Evolutionary conservation across 2,888 invertebrate genomes (phyloP).

Genomic region (Escarpia spicata): DNA sequence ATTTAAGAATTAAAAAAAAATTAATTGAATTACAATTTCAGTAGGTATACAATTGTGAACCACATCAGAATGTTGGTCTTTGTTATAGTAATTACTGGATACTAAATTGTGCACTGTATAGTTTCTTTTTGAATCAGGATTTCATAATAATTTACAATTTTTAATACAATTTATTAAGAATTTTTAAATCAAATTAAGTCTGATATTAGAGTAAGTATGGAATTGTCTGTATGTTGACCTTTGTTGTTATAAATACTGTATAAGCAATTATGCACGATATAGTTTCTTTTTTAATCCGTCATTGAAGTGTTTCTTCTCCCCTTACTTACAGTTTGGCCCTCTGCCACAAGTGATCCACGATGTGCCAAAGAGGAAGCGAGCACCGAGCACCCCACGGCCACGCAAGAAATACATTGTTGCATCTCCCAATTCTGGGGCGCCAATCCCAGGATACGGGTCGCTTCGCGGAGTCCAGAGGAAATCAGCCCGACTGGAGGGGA

Average conservation of each 20-base stretch:
- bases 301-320: neutral
- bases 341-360: conserved; percentile 46
- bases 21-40: too few relatives aligned
- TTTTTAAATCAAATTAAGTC: too few relatives aligned
- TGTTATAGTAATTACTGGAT: too few relatives aligned
- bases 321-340: conserved; percentile 41
- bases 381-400: conserved; percentile 18
- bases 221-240: too few relatives aligned
- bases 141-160: too few relatives aligned
- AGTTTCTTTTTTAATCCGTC: neutral
- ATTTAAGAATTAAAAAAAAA: too few relatives aligned
- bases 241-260: neutral
- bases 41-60: too few relatives aligned
- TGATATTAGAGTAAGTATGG: too few relatives aligned
- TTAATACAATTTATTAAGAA: too few relatives aligned
- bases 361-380: conserved; percentile 34
- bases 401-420: conserved; percentile 29
- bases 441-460: conserved; percentile 42
- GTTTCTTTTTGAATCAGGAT: neutral
- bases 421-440: conserved; percentile 21
- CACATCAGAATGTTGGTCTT: too few relatives aligned
- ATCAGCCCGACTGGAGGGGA: conserved; percentile 47
- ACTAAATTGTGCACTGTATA: neutral
- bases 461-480: conserved; percentile 41
- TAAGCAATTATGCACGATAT: neutral